Conservation (phyloP, 2,888 invertebrate genomes). For the Syritta pipiens region DNA sequence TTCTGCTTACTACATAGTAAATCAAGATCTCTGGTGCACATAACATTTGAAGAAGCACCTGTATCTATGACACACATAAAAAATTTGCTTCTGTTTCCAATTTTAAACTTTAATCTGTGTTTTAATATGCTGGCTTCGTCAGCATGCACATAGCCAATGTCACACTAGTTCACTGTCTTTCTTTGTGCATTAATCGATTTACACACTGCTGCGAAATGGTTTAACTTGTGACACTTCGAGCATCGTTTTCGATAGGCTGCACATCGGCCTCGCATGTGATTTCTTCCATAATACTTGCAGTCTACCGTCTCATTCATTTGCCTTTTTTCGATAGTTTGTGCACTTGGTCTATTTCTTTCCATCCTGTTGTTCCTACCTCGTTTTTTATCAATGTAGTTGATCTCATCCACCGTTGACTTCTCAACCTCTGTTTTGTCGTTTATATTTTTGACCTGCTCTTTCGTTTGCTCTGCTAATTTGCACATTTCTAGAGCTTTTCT, state of each 20-base stretch:
- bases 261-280: neutral
- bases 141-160: neutral
- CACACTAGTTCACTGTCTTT: neutral
- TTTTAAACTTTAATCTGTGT: neutral
- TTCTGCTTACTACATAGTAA: neutral
- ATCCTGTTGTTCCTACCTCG: neutral
- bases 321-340: too few species aligned
- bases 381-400: slow-evolving; percentile 4
- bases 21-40: neutral
- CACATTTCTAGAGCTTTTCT: slow-evolving; percentile 17
- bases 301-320: too few species aligned
- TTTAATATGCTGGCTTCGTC: slow-evolving; percentile 1
- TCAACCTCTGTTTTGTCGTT: neutral
- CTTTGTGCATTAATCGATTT: neutral
- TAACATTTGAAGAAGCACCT: slow-evolving; percentile 18
- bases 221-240: slow-evolving; percentile 4
- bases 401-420: neutral
- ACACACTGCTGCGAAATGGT: slow-evolving; percentile 2
- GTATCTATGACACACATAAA: slow-evolving; percentile 12
- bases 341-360: neutral
- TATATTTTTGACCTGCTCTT: neutral
- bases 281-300: slow-evolving; percentile 1
- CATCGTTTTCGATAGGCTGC: slow-evolving; percentile 18
- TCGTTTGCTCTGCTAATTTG: neutral
- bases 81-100: neutral